Evolutionary conservation across 2,113 vertebrate genomes (phyloP), one percentile per base, ranked within the genome.

Genomic region (Cromileptes altivelis): DNA sequence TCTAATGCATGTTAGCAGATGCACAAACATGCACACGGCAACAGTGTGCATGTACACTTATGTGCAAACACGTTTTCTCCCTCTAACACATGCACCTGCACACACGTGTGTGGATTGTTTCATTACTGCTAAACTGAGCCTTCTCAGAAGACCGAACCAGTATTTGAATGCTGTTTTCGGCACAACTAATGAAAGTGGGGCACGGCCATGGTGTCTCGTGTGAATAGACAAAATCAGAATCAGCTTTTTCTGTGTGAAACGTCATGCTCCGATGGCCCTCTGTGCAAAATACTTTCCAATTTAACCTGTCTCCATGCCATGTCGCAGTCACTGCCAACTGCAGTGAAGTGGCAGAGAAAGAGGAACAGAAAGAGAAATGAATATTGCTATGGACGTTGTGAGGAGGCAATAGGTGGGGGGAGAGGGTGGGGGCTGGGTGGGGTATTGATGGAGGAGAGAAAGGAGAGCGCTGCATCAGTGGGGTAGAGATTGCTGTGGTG

Each of bases 401-500:
- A 58, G 56, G 60, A 80, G 73, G 76, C 67, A 75, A 49, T 80
- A 70, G 60, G 58, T 27, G 57, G 52, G 8, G 45, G 21, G 27
- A 69, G 42, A 1, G 80, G 21, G 13, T 61, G 21, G 18, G 63
- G 71, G 19, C 30, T 55, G 62, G 73, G 73, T 23, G 70, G 75
- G 70, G 84, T 77, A 86, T 87, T 90, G 84, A 91, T 85, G 78
- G 75, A 78, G 81, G 68, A 89, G 80, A 90, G 85, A 88, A 90
- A 87, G 61, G 77, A 90, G 81, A 89, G 67, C 56, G 80, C 64
- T 82, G 80, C 83, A 91, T 91, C 85, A 82, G 83, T 86, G 84
- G 81, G 86, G 75, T 75, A 87, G 86, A 91, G 89, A 94, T 91
- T 93, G 91, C 89, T 93, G 91, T 81, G 71, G 90, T 91, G 80